Evolutionary conservation across 1,140 invertebrate species (phyloP), one percentile per base, ranked within the genome.

Genomic region (Philotrypesis tridentata): DNA sequence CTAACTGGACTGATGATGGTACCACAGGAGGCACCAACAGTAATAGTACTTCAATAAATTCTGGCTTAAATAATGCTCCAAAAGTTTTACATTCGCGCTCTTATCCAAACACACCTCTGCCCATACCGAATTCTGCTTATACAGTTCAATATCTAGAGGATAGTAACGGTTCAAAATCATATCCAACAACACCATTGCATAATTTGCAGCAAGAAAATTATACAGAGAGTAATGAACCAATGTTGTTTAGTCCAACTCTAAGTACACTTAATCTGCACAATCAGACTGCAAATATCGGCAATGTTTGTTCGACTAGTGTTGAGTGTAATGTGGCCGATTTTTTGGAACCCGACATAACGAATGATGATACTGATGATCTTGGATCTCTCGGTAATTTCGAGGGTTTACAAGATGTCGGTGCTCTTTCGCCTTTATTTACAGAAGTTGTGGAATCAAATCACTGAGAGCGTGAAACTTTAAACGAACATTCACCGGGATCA

Each of bases 71-170:
- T 40, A 37, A 60, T n/a, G 6, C 23, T 61, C 9, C 61, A 6
- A 91, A 90, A 63, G 87, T 88, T n/a, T 89, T 90, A 29, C 87
- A 90, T 9, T 91, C 91, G 0, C 85, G 91, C 8, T 92, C 91
- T 3, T 92, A 92, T 84, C 90, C 92, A 0, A 92, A 92, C 71
- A 92, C 91, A 12, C 92, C 92, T 0, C 72, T 92, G 55, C 90
- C 92, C 6, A 77, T 87, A 5, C 85, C 86, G 70, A 82, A 79
- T 25, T 68, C 67, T 12, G 82, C 84, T 7, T 85, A 86, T 25
- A n/a, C 71, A 8, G 7, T 79, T 72, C 65, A 79, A 8, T 79
- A 68, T 82, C 88, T 29, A 63, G 90, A 91, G 14, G 90, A 91
- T 43, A 90, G 87, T 43, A 89, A 89, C 75, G 87, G 88, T 5